Base-by-base conservation (phyloP, 1,140 invertebrate species). In the Heliconius nattereri region DNA sequence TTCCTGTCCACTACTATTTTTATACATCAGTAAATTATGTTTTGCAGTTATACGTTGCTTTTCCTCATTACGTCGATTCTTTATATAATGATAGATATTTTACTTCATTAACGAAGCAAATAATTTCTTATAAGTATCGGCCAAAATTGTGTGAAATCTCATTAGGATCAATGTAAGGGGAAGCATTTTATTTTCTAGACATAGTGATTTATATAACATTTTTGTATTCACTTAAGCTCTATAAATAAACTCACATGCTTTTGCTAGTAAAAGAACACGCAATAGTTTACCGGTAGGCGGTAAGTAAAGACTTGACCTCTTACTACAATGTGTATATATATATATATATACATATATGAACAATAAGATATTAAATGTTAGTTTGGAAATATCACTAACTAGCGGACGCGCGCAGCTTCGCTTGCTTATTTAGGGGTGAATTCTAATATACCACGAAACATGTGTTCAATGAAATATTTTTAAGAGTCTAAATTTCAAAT, bases 181-280 rank as follows among this genome's bases (percentile, higher is more conserved):
- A 57, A 23, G 7, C n/a, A 8, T 57, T 5, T 57, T 57, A 9
- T 57, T 26, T 60, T 23, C 9, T 60, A 60, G 0, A 60, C 23
- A 60, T 3, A 23, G 57, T 60, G 57, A 26, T 60, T 60, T 26
- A 60, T 26, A 13, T 60, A 60, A 60, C 23, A 3, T 57, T 60
- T 60, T 60, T 60, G 9, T 60, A 60, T 13, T 60, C 57, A 9
- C 57, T 60, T 1, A 60, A 60, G 23, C 57, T n/a, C 23, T 13
- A 60, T 60, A 60, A 60, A 60, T 60, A 60, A 60, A 60, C 57
- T 60, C 57, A 23, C 23, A 26, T 26, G 57, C 57, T 60, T 60
- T 60, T n/a, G 23, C 23, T 26, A 60, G 20, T 23, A 57, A n/a
- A 57, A 57, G 57, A 60, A 60, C 57, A 23, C 57, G 57, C 57